Conservation (phyloP, 2,888 invertebrate genomes). For the Neocrepidodera transversa region DNA sequence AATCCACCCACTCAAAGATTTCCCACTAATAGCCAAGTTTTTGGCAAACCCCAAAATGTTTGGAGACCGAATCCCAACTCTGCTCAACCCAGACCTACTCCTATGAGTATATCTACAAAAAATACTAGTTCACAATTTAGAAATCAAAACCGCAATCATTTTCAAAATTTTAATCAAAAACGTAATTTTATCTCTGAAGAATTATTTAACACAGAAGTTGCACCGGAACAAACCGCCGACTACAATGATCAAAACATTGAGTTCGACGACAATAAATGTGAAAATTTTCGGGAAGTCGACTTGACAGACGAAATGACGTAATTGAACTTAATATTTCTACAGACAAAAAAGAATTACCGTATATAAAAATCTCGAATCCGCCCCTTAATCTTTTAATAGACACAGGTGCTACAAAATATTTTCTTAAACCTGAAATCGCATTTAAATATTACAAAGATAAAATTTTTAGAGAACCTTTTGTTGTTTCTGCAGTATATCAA, state of each 20-base stretch:
- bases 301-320: not conserved
- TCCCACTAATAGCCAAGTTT: slow-evolving; percentile 1
- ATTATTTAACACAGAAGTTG: not conserved
- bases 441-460: not conserved
- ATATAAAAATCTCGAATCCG: not conserved
- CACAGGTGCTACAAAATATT: too few relatives aligned
- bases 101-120: not conserved
- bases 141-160: too few relatives aligned
- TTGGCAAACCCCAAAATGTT: slow-evolving; percentile 3
- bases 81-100: not conserved
- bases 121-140: too few relatives aligned
- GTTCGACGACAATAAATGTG: not conserved
- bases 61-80: slow-evolving; percentile 6
- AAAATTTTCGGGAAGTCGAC: not conserved
- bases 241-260: not conserved
- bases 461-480: not conserved
- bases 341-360: not conserved
- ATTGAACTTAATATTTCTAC: not conserved
- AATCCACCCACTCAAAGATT: not conserved
- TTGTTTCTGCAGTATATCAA: not conserved
- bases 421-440: too few relatives aligned
- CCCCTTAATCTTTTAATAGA: not conserved
- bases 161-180: not conserved
- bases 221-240: not conserved
- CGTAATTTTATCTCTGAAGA: not conserved